A percentile compares a stretch with the other conserved stretches of the same genome.
Evolutionary conservation across 2,113 vertebrate genomes (phyloP).

Genomic region (Gallinago undulata): DNA sequence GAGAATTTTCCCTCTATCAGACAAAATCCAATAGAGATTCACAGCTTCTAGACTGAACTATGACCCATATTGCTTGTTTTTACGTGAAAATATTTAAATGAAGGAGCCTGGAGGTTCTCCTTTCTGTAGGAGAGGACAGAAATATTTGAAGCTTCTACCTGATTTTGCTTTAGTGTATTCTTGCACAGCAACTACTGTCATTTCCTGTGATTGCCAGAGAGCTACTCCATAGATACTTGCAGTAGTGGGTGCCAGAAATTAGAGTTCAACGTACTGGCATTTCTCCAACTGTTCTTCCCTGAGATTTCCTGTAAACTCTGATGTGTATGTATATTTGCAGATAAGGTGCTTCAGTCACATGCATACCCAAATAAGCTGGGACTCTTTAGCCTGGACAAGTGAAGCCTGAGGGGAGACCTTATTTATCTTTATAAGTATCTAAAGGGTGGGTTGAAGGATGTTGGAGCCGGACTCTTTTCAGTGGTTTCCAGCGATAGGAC

Average conservation of each 20-base stretch:
- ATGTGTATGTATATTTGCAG: background rate
- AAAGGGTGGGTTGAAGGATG: no score
- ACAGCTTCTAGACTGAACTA: background rate
- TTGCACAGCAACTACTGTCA: background rate
- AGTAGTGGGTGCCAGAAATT: background rate
- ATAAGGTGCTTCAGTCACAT: background rate
- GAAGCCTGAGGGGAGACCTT: no score
- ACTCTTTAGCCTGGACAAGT: no score
- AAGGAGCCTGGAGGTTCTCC: background rate
- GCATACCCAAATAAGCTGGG: background rate
- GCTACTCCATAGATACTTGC: background rate
- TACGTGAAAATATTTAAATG: background rate
- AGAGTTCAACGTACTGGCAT: background rate
- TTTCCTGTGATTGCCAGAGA: background rate
- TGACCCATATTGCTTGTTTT: background rate
- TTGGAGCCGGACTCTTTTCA: no score
- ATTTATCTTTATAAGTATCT: no score
- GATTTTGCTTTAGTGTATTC: background rate
- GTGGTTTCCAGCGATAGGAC: no score
- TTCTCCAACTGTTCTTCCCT: background rate
- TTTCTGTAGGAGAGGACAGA: background rate
- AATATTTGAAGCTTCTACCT: background rate
- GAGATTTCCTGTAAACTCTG: background rate
- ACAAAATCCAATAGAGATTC: background rate
- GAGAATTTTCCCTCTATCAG: background rate